Evolutionary conservation across 2,113 vertebrate species (phyloP).

Genomic region (Raja brachyura): DNA sequence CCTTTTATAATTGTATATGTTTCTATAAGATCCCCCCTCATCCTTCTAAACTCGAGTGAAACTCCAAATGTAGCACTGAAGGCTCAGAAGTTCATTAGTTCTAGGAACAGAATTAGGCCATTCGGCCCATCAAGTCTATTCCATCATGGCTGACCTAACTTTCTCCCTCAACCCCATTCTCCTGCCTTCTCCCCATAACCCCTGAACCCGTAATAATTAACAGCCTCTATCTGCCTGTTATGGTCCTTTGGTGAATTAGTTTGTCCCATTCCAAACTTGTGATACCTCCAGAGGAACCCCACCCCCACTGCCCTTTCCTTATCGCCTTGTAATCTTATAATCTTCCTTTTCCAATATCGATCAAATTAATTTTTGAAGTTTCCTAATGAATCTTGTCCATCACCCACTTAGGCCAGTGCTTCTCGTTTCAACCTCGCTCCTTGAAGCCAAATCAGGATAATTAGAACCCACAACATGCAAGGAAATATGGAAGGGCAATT

Average conservation of each 20-base stretch:
- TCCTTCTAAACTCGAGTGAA: no score
- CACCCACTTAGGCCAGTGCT: neutral
- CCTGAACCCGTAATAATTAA: no score
- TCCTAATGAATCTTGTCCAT: neutral
- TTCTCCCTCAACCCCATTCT: no score
- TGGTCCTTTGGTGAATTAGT: neutral
- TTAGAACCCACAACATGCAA: neutral
- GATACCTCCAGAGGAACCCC: neutral
- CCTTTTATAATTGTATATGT: no score
- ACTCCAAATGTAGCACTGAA: no score
- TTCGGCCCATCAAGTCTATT: no score
- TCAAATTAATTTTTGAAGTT: neutral
- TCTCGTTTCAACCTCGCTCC: neutral
- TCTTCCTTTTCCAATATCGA: neutral
- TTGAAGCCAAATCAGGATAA: neutral
- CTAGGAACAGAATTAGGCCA: no score
- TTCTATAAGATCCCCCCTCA: no score
- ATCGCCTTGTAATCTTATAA: neutral
- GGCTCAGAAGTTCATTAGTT: no score
- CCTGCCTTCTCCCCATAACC: no score
- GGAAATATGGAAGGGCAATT: no score
- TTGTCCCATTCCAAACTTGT: neutral
- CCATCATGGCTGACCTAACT: no score
- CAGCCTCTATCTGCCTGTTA: neutral
- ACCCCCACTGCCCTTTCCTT: neutral